Conservation (phyloP, 2,888 invertebrate species). For the Lysandra coridon region DNA sequence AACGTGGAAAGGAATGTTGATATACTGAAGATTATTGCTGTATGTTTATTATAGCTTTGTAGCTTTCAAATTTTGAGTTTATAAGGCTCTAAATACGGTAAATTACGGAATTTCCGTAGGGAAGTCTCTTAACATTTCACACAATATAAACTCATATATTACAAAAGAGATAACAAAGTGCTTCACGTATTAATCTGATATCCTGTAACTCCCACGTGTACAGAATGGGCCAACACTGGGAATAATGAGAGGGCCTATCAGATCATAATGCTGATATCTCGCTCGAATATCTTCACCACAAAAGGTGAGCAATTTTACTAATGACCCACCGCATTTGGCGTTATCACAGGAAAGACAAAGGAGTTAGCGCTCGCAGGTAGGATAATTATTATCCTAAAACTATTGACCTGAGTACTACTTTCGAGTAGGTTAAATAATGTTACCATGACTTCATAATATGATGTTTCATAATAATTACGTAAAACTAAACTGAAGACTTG, state of each 20-base stretch:
- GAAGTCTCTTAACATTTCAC: too few relatives aligned
- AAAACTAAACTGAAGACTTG: not conserved
- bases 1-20: too few relatives aligned
- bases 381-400: slow-evolving; percentile 10
- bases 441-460: not conserved
- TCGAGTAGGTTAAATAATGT: not conserved
- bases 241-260: slow-evolving; percentile 30
- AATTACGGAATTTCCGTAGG: too few relatives aligned
- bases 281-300: slow-evolving; percentile 21
- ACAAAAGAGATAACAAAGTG: too few relatives aligned
- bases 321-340: slow-evolving; percentile 25
- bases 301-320: slow-evolving; percentile 29
- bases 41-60: too few relatives aligned
- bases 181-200: not conserved
- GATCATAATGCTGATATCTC: slow-evolving; percentile 28
- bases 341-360: slow-evolving; percentile 26
- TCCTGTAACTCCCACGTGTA: slow-evolving; percentile 11
- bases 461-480: too few relatives aligned
- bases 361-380: slow-evolving; percentile 8
- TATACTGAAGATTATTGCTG: too few relatives aligned
- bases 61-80: too few relatives aligned
- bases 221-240: not conserved
- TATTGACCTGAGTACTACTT: not conserved
- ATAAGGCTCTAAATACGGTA: too few relatives aligned
- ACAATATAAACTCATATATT: too few relatives aligned